phyloP scores from a whole-genome alignment of 2,113 vertebrate genomes.

The Mellivora capensis region DNA sequence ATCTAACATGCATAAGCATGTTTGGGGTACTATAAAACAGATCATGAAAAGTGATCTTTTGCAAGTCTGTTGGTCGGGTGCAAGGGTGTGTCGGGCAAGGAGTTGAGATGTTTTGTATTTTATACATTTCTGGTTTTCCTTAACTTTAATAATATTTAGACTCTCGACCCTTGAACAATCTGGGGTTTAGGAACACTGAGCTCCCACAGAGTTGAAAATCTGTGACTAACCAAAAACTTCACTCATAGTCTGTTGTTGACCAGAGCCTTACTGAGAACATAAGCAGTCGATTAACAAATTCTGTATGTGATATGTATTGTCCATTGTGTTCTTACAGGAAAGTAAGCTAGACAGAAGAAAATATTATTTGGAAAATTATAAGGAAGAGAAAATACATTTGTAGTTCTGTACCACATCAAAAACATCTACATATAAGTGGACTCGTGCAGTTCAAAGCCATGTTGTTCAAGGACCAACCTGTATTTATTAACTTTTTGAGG shows the following conservation, averaged over 20 bases:
- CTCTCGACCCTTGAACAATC: not conserved
- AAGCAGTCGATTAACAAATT: not conserved
- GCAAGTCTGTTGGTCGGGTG: not conserved
- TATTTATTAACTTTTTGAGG: not conserved
- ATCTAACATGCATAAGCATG: not conserved
- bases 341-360: not conserved
- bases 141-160: not conserved
- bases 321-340: not conserved
- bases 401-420: not conserved
- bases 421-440: not conserved
- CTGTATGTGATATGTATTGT: not conserved
- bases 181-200: not conserved
- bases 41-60: not conserved
- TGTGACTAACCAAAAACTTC: not conserved
- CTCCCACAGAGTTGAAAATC: not conserved
- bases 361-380: not conserved
- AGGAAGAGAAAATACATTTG: not conserved
- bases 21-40: not conserved
- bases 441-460: not conserved
- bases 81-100: not conserved
- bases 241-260: not conserved
- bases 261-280: not conserved
- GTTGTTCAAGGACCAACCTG: not conserved
- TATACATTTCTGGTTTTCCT: not conserved
- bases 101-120: not conserved